These are phyloP conservation scores for Callopanchax toddi DNA, from an alignment of 2,113 vertebrate species.

Conservation along the genomic window DNA sequence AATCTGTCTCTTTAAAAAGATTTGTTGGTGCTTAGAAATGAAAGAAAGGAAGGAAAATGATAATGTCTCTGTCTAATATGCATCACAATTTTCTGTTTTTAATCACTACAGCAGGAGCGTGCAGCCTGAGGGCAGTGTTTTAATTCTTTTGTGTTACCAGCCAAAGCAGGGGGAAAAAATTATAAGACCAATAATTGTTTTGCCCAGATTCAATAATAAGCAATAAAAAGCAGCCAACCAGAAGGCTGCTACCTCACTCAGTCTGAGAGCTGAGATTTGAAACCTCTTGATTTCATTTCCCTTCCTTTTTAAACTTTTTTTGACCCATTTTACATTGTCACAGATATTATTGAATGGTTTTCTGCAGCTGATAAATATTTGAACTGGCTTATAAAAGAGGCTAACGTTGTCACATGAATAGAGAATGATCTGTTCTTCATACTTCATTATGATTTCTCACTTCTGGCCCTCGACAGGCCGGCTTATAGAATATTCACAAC, in stretches of 20 bases:
- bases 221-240: constrained; percentile 98
- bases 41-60: constrained; percentile 99
- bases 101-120: constrained; percentile 96
- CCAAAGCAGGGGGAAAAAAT: constrained; percentile 92
- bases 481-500: constrained; percentile 91
- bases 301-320: constrained; percentile 50
- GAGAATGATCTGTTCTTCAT: constrained; percentile 92
- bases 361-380: constrained; percentile 90
- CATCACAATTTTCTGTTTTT: constrained; percentile 97
- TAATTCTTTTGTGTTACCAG: constrained; percentile 97
- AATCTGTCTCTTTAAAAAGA: constrained; percentile 88
- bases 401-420: constrained; percentile 94
- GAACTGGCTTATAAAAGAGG: constrained; percentile 90
- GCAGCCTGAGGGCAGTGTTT: constrained; percentile 92
- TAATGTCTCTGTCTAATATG: constrained; percentile 96
- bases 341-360: constrained; percentile 87
- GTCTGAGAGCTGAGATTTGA: constrained; percentile 88
- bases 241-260: constrained; percentile 89
- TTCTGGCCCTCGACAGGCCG: constrained; percentile 87
- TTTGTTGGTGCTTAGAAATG: constrained; percentile 87
- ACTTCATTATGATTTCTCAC: constrained; percentile 93
- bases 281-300: constrained; percentile 59
- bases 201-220: constrained; percentile 98
- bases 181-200: constrained; percentile 88
- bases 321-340: constrained; percentile 81